Conservation (phyloP, 2,113 vertebrate species). For the Chamaea fasciata region DNA sequence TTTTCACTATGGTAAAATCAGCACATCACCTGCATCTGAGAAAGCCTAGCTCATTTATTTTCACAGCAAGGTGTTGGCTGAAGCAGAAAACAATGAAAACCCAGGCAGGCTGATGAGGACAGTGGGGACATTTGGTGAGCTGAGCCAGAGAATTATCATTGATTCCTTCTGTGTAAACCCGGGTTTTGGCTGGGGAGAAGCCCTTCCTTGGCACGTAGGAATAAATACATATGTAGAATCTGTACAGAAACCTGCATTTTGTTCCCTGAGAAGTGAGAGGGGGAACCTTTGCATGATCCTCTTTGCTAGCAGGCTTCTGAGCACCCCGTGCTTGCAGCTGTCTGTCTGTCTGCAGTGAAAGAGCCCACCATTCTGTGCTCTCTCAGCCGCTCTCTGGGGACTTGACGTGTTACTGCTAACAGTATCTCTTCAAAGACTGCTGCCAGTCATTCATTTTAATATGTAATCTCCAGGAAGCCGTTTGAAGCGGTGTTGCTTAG, state of each 20-base stretch:
- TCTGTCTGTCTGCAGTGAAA: background rate
- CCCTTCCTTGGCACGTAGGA: background rate
- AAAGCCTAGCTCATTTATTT: background rate
- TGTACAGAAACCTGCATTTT: background rate
- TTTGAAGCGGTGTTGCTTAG: slow-evolving; percentile 60
- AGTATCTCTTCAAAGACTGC: slow-evolving; percentile 8
- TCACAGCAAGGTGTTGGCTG: background rate
- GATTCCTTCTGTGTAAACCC: background rate
- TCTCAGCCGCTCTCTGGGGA: background rate
- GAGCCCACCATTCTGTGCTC: background rate
- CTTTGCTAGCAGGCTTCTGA: background rate
- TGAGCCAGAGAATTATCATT: background rate
- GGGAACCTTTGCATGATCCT: background rate
- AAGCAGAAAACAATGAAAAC: background rate
- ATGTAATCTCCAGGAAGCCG: slow-evolving; percentile 47
- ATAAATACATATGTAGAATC: background rate
- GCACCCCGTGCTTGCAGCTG: background rate
- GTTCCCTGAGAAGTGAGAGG: background rate
- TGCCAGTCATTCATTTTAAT: slow-evolving; percentile 57
- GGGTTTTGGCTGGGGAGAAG: background rate
- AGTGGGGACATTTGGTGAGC: background rate
- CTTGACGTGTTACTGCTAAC: background rate
- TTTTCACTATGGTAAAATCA: background rate
- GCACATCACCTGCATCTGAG: background rate
- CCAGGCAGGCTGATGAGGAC: background rate